Conservation (phyloP, 2,797 vertebrate species). For the Dicrostonyx torquatus region DNA sequence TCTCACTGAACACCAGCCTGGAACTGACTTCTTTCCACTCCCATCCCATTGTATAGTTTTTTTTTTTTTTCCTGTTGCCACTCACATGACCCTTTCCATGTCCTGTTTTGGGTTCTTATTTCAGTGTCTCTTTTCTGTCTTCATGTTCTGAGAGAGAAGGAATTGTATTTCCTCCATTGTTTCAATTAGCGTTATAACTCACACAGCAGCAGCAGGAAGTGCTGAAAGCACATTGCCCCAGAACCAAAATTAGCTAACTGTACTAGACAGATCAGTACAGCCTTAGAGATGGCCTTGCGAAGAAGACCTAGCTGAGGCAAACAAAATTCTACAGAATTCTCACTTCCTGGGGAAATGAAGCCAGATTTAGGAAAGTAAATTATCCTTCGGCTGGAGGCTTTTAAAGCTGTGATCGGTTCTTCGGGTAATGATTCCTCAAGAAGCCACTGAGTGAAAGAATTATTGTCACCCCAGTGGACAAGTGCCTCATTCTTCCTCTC, state of each 20-base stretch:
- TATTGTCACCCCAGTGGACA: conserved; percentile 49
- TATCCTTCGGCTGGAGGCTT: conserved; percentile 42
- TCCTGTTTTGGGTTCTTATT: neutral
- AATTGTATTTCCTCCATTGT: neutral
- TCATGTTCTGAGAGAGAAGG: neutral
- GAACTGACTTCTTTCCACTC: neutral
- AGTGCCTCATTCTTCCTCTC: conserved; percentile 55
- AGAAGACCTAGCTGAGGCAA: conserved; percentile 41
- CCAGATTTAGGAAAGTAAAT: conserved; percentile 52
- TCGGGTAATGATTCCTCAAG: conserved; percentile 20
- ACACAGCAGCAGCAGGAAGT: neutral
- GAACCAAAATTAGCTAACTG: neutral
- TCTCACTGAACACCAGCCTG: neutral
- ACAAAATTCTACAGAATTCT: conserved; percentile 20
- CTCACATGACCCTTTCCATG: neutral
- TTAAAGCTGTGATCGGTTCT: conserved; percentile 54
- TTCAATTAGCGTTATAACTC: neutral
- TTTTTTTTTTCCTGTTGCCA: neutral
- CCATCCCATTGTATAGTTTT: neutral
- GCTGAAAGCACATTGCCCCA: neutral
- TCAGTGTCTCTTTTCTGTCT: neutral
- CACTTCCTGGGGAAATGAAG: conserved; percentile 12
- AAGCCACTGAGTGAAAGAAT: conserved; percentile 53
- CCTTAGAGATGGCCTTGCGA: neutral
- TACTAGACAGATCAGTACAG: neutral